Conservation (phyloP, 2,888 invertebrate genomes). For the Amblyjoppa proteus region DNA sequence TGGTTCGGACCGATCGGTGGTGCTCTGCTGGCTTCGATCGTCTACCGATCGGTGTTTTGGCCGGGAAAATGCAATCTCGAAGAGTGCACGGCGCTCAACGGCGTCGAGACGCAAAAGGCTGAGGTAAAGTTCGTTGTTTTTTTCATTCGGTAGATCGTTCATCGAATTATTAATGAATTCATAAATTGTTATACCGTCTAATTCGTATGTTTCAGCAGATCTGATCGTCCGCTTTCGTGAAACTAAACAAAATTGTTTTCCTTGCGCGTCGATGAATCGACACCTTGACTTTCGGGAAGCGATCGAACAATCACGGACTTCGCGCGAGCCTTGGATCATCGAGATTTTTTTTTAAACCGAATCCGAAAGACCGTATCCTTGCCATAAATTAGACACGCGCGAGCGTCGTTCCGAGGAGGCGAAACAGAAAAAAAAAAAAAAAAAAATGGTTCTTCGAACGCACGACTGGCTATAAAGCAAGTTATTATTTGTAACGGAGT, state of each 20-base stretch:
- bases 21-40: conserved; percentile 83
- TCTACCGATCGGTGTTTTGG: conserved; percentile 82
- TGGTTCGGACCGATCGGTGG: conserved; percentile 89
- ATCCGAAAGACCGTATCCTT: conserved; percentile 22
- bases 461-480: too few relatives aligned
- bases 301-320: background rate
- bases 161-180: background rate
- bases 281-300: conserved; percentile 13
- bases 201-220: conserved; percentile 29
- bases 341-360: conserved; percentile 1
- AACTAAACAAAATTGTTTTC: background rate
- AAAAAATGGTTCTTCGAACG: too few relatives aligned
- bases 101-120: conserved; percentile 57
- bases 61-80: conserved; percentile 28
- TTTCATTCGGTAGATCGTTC: background rate
- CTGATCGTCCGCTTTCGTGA: conserved; percentile 22
- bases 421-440: background rate
- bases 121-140: conserved; percentile 60
- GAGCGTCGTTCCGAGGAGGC: background rate
- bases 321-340: conserved; percentile 4
- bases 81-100: conserved; percentile 45
- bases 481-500: background rate
- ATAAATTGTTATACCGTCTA: background rate
- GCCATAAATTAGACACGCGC: conserved; percentile 23
- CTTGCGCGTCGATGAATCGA: conserved; percentile 21